Evolutionary conservation across 2,113 vertebrate genomes (phyloP), one percentile per base, ranked within the genome.

Genomic region (Narcine bancroftii): DNA sequence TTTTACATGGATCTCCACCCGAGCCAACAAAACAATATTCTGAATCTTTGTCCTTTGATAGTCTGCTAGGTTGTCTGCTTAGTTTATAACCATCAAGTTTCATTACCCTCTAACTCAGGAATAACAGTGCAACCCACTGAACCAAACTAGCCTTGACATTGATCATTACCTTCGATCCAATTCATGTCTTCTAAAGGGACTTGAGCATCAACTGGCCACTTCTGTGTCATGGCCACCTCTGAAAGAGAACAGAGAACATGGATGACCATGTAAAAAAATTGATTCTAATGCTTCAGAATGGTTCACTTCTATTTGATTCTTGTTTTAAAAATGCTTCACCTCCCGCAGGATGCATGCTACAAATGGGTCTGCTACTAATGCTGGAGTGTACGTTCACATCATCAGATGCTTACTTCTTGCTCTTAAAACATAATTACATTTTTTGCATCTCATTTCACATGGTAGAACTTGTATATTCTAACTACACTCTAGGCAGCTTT

Each of bases 131-230:
- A 69, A 69, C 65, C 66, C 21, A 69, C 66, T 26, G 66, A 69
- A 69, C 66, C 66, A 69, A 69, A 26, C 19, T 24, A 69, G 66
- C 19, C 66, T 56, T 24, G 26, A 39, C 45, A 73, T 26, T 77
- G 33, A 60, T 60, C 94, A 94, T 5, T 95, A 97, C 97, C 95
- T 95, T 95, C 93, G 72, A 96, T 95, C 96, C 96, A 97, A 93
- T 93, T 93, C 97, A 97, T 96, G 24, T 97, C 96, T 94, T 96
- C 95, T 89, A 97, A 94, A 93, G 65, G 92, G 45, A 97, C 89
- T 42, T 94, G 95, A 92, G 93, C 95, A 63, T 97, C 96, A 92
- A 97, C 93, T 24, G 96, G 96, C 94, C 96, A 95, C 45, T 93
- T 92, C 60, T 94, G 94, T 92, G 94, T 95, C 93, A 97, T 93